These are phyloP conservation scores for Rhodeus uyekii DNA, from an alignment of 2,797 vertebrate genomes.

Conservation along the genomic window DNA sequence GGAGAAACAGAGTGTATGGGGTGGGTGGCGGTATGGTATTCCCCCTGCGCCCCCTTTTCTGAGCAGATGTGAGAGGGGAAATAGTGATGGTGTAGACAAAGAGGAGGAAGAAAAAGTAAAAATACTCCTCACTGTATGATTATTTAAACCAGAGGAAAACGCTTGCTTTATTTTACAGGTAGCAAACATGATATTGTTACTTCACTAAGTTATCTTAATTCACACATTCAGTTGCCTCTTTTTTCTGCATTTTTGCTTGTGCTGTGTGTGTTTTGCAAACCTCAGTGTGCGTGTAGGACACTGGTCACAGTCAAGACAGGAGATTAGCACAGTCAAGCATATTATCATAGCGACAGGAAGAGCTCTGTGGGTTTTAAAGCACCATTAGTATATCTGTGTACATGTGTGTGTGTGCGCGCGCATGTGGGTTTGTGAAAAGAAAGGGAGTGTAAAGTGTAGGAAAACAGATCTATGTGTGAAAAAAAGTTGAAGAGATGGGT, in stretches of 20 bases:
- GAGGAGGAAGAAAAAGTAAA: conserved; percentile 20
- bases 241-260: conserved; percentile 9
- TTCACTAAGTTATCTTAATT: background rate
- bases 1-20: conserved; percentile 12
- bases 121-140: background rate
- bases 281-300: conserved; percentile 13
- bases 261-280: conserved; percentile 20
- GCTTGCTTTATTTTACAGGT: background rate
- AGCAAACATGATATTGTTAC: background rate
- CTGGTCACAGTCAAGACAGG: conserved; percentile 11
- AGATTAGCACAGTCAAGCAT: conserved; percentile 37
- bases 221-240: background rate
- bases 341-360: conserved; percentile 33
- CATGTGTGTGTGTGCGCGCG: conserved; percentile 26
- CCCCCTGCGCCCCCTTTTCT: conserved; percentile 66
- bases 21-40: conserved; percentile 50
- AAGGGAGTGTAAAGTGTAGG: conserved; percentile 31
- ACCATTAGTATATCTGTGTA: conserved; percentile 34
- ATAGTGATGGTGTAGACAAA: conserved; percentile 63
- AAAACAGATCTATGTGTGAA: conserved; percentile 62
- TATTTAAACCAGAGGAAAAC: background rate
- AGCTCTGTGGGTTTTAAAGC: conserved; percentile 40
- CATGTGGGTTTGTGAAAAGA: background rate
- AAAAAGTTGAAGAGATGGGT: conserved; percentile 72
- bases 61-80: conserved; percentile 71